These are phyloP conservation scores for human (Homo sapiens) DNA, from an alignment of 2,113 vertebrate species.

Conservation along the genomic window DNA sequence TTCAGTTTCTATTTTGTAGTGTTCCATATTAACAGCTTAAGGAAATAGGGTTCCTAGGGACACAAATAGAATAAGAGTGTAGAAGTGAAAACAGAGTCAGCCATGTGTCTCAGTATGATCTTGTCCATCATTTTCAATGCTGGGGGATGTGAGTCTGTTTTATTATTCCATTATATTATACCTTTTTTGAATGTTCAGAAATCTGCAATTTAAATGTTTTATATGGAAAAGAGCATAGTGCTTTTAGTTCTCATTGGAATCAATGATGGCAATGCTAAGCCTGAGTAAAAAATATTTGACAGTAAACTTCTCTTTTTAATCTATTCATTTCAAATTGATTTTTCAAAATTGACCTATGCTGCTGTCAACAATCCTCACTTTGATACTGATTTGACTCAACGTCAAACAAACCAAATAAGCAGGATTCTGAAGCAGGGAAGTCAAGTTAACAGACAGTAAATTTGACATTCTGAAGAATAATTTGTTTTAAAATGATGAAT, in stretches of 20 bases:
- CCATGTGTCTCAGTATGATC: neutral
- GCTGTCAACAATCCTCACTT: neutral
- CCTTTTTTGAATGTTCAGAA: neutral
- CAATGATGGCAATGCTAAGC: neutral
- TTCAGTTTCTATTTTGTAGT: neutral
- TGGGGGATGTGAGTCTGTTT: neutral
- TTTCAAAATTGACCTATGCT: slow-evolving; percentile 31
- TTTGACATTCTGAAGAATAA: neutral
- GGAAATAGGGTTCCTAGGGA: neutral
- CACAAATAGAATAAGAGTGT: neutral
- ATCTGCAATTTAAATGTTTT: slow-evolving; percentile 45
- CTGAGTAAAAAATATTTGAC: slow-evolving; percentile 14
- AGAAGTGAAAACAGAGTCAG: neutral
- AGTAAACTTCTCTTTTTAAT: slow-evolving; percentile 52
- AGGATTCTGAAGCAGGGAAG: neutral
- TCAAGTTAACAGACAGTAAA: neutral
- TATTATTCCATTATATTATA: slow-evolving; percentile 10
- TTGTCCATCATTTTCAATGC: neutral
- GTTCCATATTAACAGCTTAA: neutral
- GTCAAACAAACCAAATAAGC: slow-evolving; percentile 25
- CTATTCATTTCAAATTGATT: slow-evolving; percentile 11
- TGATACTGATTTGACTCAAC: slow-evolving; percentile 24
- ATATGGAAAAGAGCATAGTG: neutral
- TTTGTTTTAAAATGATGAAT: slow-evolving; percentile 41
- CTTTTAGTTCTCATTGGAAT: slow-evolving; percentile 19